Percentiles rank a stretch among this genome's conserved stretches.
Evolutionary conservation across 2,888 invertebrate species (phyloP).

Genomic region (Lymantria monacha): DNA sequence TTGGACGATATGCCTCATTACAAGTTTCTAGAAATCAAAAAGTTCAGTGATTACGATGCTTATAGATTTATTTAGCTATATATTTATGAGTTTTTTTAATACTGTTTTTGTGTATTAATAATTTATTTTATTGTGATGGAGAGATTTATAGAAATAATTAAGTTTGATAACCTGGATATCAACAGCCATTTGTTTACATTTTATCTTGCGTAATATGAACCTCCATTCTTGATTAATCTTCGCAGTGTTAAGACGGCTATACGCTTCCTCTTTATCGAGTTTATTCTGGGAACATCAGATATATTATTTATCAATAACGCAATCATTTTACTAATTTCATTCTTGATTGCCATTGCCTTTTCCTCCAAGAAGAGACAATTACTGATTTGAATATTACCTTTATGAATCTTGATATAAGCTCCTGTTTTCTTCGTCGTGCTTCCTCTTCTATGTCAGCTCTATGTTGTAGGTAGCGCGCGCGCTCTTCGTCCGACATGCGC

Average conservation of each 20-base stretch:
- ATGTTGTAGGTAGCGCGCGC: conserved; percentile 90
- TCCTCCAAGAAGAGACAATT: too few relatives aligned
- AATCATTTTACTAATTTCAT: too few relatives aligned
- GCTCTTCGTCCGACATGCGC: conserved; percentile 92
- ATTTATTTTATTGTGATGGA: too few relatives aligned
- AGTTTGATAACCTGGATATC: conserved; percentile 82
- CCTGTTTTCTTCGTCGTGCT: conserved; percentile 89
- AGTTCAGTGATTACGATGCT: too few relatives aligned
- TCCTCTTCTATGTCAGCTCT: conserved; percentile 92
- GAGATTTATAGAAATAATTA: too few relatives aligned
- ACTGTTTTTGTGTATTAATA: too few relatives aligned
- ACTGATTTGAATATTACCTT: conserved; percentile 85
- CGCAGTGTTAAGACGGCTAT: conserved; percentile 89
- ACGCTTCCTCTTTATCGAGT: conserved; percentile 90
- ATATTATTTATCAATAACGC: too few relatives aligned
- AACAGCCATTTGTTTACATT: conserved; percentile 87
- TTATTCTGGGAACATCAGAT: conserved; percentile 84
- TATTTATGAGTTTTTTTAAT: too few relatives aligned
- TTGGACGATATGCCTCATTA: too few relatives aligned
- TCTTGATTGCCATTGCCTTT: too few relatives aligned
- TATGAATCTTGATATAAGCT: conserved; percentile 89
- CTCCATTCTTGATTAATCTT: conserved; percentile 95
- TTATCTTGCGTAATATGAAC: conserved; percentile 87
- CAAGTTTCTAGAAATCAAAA: too few relatives aligned
- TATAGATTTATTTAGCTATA: too few relatives aligned